phyloP scores from a whole-genome alignment of 2,888 invertebrate genomes.

The Andricus curvator region DNA sequence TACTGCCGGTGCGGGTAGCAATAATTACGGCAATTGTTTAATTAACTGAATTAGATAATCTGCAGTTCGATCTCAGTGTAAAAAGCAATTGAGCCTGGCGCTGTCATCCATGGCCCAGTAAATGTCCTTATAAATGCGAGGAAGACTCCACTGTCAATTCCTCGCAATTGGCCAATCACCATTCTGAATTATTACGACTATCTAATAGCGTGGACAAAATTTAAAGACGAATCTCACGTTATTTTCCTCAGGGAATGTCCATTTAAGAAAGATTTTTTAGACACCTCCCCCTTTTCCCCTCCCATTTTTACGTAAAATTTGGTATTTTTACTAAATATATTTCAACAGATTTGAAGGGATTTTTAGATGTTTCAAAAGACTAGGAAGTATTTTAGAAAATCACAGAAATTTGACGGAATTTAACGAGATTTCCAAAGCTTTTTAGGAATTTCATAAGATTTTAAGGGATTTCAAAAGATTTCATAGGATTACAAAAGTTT shows the following conservation, averaged over 20 bases:
- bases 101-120: slow-evolving; percentile 46
- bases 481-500: no score
- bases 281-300: no score
- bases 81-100: slow-evolving; percentile 60
- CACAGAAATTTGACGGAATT: no score
- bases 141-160: slow-evolving; percentile 55
- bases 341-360: no score
- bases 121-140: slow-evolving; percentile 48
- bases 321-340: no score
- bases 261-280: no score
- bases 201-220: slow-evolving; percentile 43
- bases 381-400: no score
- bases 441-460: no score
- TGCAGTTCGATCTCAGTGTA: slow-evolving; percentile 64
- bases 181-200: slow-evolving; percentile 55
- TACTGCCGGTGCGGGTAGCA: slow-evolving; percentile 56
- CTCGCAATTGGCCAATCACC: slow-evolving; percentile 67
- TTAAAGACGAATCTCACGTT: not conserved
- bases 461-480: no score
- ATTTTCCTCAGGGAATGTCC: not conserved
- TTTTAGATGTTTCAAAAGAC: no score
- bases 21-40: slow-evolving; percentile 74
- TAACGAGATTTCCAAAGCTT: no score
- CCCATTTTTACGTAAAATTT: no score
- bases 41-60: slow-evolving; percentile 75